phyloP scores from a whole-genome alignment of 2,888 invertebrate species.

The Drosophila meridiana region DNA sequence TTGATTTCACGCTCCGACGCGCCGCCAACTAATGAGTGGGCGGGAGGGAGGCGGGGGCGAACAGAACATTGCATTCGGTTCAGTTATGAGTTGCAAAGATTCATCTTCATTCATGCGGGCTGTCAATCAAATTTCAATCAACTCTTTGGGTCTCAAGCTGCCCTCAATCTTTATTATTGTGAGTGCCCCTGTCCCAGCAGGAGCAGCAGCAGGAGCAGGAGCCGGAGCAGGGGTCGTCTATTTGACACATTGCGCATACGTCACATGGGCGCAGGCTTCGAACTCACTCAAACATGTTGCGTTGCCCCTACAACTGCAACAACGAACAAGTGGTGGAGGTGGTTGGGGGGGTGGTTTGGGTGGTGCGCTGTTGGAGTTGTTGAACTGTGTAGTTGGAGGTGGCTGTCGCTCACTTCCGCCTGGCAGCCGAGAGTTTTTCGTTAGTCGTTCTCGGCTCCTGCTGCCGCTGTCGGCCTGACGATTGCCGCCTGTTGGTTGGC shows the following conservation, averaged over 20 bases:
- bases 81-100: constrained; percentile 24
- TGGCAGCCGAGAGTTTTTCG: constrained; percentile 41
- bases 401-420: constrained; percentile 32
- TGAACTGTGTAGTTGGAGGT: constrained; percentile 10
- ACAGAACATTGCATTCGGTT: background rate
- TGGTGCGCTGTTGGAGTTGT: constrained; percentile 1
- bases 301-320: constrained; percentile 64
- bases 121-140: constrained; percentile 72
- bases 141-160: constrained; percentile 22
- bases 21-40: constrained; percentile 43
- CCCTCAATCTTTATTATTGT: constrained; percentile 49
- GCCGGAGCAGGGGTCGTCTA: background rate
- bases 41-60: too few relatives aligned
- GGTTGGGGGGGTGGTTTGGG: background rate
- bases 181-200: constrained; percentile 6
- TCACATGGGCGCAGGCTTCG: constrained; percentile 39
- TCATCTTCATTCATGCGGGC: constrained; percentile 51
- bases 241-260: constrained; percentile 53
- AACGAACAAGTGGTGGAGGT: constrained; percentile 16
- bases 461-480: constrained; percentile 36
- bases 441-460: constrained; percentile 15
- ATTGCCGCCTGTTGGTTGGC: constrained; percentile 60
- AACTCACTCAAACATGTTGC: constrained; percentile 78
- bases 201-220: background rate
- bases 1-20: constrained; percentile 69